A percentile compares a stretch with the other conserved stretches of the same genome.
Conservation (phyloP, 2,113 vertebrate genomes). For the Piaya cayana region DNA sequence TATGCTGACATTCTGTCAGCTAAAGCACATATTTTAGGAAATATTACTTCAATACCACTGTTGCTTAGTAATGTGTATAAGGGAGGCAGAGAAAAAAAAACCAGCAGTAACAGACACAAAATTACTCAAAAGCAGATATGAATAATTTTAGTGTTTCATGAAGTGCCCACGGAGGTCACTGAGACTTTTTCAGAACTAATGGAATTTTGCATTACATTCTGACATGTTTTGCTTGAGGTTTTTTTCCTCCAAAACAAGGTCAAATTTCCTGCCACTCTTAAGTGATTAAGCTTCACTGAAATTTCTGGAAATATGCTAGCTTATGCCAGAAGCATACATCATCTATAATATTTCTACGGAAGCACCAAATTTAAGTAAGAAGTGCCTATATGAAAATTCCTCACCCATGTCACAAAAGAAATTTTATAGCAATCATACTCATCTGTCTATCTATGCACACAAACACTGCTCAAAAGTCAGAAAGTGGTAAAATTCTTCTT, state of each 20-base stretch:
- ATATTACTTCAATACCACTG: background rate
- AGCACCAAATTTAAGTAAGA: background rate
- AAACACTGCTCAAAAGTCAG: background rate
- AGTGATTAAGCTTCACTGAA: background rate
- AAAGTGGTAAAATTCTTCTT: background rate
- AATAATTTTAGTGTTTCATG: background rate
- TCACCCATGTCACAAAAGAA: background rate
- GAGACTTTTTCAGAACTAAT: background rate
- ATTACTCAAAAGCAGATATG: background rate
- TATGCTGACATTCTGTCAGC: background rate
- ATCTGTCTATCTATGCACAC: background rate
- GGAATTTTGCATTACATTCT: background rate
- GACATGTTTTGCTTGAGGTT: background rate
- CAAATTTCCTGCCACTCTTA: background rate
- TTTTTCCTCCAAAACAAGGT: background rate
- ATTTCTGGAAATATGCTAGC: background rate
- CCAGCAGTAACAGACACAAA: background rate
- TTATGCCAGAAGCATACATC: background rate
- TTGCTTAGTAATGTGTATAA: background rate
- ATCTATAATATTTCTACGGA: background rate
- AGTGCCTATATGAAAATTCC: background rate
- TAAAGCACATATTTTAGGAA: background rate
- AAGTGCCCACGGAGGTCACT: background rate
- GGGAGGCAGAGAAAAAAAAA: background rate
- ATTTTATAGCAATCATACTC: background rate